These are phyloP conservation scores for Diuraphis noxia DNA, from an alignment of 1,140 invertebrate genomes.

Conservation along the genomic window DNA sequence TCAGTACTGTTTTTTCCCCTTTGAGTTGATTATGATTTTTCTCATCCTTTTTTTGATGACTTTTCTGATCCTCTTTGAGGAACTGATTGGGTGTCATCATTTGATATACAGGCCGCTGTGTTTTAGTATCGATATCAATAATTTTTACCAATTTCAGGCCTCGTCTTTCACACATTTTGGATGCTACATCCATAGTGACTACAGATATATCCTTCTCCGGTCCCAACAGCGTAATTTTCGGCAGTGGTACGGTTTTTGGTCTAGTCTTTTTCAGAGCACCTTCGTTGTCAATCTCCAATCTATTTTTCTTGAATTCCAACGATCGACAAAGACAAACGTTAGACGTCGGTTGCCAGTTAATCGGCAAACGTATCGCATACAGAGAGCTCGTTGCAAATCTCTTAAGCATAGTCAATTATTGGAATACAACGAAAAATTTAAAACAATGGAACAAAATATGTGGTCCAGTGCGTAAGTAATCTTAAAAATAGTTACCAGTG, in stretches of 20 bases:
- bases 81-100: conserved; percentile 34
- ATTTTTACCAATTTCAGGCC: conserved; percentile 38
- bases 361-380: not conserved
- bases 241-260: not conserved
- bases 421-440: not conserved
- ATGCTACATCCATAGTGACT: conserved; percentile 8
- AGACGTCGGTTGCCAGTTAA: not conserved
- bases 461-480: not conserved
- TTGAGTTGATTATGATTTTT: not conserved
- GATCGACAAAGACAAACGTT: not conserved
- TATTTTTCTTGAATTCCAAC: conserved; percentile 17
- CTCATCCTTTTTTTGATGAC: not conserved
- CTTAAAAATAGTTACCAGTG: not conserved
- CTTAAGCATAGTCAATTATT: not conserved
- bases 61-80: conserved; percentile 1
- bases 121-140: conserved; percentile 33
- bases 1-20: conserved; percentile 17
- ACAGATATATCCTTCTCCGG: conserved; percentile 5
- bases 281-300: not conserved
- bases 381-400: not conserved
- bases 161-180: conserved; percentile 36
- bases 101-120: conserved; percentile 23
- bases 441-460: too few relatives aligned
- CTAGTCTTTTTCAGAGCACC: not conserved
- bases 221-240: conserved; percentile 29